Evolutionary conservation across 1,140 invertebrate species (phyloP), one percentile per base, ranked within the genome.

Genomic region (Acromyrmex echinatior): DNA sequence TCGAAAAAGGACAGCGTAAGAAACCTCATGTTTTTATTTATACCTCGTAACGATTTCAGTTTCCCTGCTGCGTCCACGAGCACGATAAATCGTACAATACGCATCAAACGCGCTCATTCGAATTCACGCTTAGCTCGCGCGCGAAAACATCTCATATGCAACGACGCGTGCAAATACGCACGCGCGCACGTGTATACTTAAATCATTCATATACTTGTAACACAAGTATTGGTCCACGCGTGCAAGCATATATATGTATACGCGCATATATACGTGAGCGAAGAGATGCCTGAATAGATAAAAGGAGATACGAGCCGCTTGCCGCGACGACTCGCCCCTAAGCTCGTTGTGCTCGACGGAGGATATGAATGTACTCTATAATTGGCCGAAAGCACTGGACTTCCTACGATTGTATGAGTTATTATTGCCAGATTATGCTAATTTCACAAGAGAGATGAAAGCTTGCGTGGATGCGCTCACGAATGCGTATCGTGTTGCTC

Each of bases 401-500:
- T 92, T 93, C 90, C 88, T 91, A 90, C 87, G 68, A 90, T 90
- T 92, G 90, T 74, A 82, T 84, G 76, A 91, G 66, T 92, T 91
- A 92, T 92, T 91, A 88, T 91, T 89, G 74, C 45, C 56, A 70
- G 76, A 91, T 92, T 92, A 92, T 91, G 81, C 84, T 91, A 87
- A 92, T 91, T 76, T 80, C 31, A 28, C 7, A 14, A 12, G 0
- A 60, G 49, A 56, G 21, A 56, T 79, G 12, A 58, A 88, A 31
- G 39, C 65, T 65, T 12, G 14, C 21, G 77, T 49, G n/a, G 31
- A 45, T 65, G 25, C 60, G 16, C 60, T 78, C 28, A 51, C 14
- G 7, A 51, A 45, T 62, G 49, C 65, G 78, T 70, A 49, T 58
- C 53, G 21, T 68, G 31, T 35, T 16, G 53, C 58, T 86, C n/a